These are phyloP conservation scores for Trichonephila clavipes DNA, from an alignment of 1,140 invertebrate species.

Conservation along the genomic window DNA sequence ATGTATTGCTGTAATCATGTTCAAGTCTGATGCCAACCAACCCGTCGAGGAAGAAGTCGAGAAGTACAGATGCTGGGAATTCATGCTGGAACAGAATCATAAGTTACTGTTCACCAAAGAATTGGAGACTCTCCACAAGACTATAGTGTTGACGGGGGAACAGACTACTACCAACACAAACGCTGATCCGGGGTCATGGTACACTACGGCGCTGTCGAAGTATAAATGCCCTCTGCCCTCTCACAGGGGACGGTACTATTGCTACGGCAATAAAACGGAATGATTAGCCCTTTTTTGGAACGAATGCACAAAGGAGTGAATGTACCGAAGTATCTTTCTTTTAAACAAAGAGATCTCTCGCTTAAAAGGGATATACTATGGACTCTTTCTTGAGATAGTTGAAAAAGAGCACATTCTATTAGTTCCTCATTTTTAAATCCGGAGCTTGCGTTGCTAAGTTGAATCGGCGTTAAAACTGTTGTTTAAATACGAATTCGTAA, in stretches of 20 bases:
- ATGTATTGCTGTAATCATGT: conserved; percentile 84
- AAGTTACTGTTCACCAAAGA: conserved; percentile 93
- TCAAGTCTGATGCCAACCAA: conserved; percentile 85
- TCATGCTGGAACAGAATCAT: conserved; percentile 94
- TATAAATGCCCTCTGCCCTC: conserved; percentile 74
- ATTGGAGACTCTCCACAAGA: conserved; percentile 86
- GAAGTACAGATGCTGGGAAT: conserved; percentile 95
- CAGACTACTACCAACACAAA: neutral
- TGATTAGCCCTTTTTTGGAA: neutral
- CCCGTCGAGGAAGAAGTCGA: conserved; percentile 84
- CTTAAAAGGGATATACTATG: neutral
- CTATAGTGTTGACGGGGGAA: conserved; percentile 20
- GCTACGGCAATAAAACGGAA: conserved; percentile 65
- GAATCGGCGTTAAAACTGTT: neutral
- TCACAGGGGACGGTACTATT: conserved; percentile 71
- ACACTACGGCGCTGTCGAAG: conserved; percentile 56
- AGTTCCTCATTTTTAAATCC: neutral
- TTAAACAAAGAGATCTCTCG: neutral
- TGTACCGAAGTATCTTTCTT: neutral
- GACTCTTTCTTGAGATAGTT: neutral
- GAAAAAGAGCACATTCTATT: neutral
- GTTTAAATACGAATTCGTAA: neutral
- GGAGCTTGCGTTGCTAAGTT: neutral
- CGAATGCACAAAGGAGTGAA: neutral
- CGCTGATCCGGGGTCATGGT: conserved; percentile 63